Conservation (phyloP, 2,797 vertebrate genomes). For the Sebastolobus altivelis region DNA sequence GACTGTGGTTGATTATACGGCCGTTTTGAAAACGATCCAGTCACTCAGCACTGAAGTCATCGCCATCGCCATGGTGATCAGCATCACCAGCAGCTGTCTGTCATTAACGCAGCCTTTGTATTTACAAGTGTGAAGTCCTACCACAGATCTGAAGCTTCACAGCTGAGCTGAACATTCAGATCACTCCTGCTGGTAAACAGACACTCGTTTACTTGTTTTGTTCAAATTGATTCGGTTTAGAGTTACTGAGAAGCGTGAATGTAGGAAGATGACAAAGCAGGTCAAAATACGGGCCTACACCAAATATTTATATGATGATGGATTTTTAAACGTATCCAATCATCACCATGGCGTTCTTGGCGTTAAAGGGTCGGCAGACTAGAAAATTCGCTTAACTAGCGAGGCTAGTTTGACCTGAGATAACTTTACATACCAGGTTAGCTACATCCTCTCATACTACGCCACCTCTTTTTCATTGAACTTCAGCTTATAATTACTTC, state of each 20-base stretch:
- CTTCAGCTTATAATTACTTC: not conserved
- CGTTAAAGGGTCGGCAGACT: not conserved
- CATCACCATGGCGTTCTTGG: not conserved
- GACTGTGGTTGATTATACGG: not conserved
- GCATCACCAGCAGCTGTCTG: constrained; percentile 18
- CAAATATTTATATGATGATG: not conserved
- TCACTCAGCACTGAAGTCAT: constrained; percentile 18
- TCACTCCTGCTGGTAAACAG: constrained; percentile 5
- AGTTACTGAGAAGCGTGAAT: not conserved
- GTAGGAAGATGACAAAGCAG: not conserved
- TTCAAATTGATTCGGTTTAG: not conserved
- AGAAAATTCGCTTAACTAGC: not conserved
- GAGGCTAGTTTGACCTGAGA: not conserved
- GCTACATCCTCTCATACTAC: not conserved
- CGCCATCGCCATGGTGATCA: constrained; percentile 29
- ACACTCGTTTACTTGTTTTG: not conserved
- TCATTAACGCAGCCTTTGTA: not conserved
- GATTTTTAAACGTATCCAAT: not conserved
- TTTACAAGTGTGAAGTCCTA: constrained; percentile 40
- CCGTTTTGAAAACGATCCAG: not conserved
- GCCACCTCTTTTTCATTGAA: not conserved
- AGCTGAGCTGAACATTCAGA: constrained; percentile 25
- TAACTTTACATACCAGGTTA: not conserved
- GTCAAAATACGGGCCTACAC: not conserved
- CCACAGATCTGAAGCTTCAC: constrained; percentile 22